Evolutionary conservation across 1,140 invertebrate genomes (phyloP).

Genomic region (Camponotus floridanus): DNA sequence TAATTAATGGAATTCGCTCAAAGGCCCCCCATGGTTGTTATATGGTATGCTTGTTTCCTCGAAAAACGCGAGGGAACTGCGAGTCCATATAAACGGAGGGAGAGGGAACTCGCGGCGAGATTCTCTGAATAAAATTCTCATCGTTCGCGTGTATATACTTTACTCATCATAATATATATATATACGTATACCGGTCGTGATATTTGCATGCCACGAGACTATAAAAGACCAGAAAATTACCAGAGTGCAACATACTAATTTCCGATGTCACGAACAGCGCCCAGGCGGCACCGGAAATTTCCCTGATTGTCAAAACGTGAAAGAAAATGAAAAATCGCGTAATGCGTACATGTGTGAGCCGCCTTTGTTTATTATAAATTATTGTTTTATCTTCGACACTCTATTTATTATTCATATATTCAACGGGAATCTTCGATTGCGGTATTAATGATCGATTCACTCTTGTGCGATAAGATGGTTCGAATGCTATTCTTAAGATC

Average conservation of each 20-base stretch:
- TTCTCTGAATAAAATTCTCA: slow-evolving; percentile 69
- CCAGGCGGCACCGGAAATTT: slow-evolving; percentile 23
- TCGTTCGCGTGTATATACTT: slow-evolving; percentile 42
- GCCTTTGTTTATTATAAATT: slow-evolving; percentile 9
- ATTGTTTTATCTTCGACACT: slow-evolving; percentile 2
- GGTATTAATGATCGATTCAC: slow-evolving; percentile 35
- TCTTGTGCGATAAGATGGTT: background rate
- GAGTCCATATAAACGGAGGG: slow-evolving; percentile 36
- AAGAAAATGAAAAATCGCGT: slow-evolving; percentile 36
- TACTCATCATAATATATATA: background rate
- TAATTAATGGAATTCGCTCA: slow-evolving; percentile 72
- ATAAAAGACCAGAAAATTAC: slow-evolving; percentile 71
- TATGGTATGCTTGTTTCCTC: slow-evolving; percentile 65
- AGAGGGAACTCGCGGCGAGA: slow-evolving; percentile 22
- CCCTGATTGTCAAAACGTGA: slow-evolving; percentile 52
- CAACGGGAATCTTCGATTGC: slow-evolving; percentile 17
- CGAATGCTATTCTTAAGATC: background rate
- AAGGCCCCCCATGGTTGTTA: slow-evolving; percentile 29
- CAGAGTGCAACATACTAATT: slow-evolving; percentile 59
- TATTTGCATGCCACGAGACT: slow-evolving; percentile 64
- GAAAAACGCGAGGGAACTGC: slow-evolving; percentile 62
- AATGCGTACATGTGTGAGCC: background rate
- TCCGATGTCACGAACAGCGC: slow-evolving; percentile 53
- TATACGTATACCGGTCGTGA: background rate
- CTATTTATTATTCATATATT: slow-evolving; percentile 21